phyloP scores from a whole-genome alignment of 2,888 invertebrate species.

The Latrodectus elegans region DNA sequence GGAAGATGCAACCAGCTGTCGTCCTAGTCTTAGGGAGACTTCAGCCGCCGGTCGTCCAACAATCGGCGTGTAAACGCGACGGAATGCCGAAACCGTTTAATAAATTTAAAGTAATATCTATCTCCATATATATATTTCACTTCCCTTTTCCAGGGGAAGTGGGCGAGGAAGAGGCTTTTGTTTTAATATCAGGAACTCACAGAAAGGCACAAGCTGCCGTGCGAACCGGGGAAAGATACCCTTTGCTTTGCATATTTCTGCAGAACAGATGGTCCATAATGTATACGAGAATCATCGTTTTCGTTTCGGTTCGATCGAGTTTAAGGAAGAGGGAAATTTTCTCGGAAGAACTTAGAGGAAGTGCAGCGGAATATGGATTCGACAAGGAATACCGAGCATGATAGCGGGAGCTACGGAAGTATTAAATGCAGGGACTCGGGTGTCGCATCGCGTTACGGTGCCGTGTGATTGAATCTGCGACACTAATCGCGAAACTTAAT shows the following conservation, averaged over 20 bases:
- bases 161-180: slow-evolving; percentile 35
- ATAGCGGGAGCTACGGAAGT: too few relatives aligned
- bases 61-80: slow-evolving; percentile 66
- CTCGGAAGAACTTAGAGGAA: too few relatives aligned
- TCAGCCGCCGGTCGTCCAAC: slow-evolving; percentile 40
- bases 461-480: too few relatives aligned
- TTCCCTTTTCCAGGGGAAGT: slow-evolving; percentile 10
- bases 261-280: slow-evolving; percentile 67
- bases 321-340: too few relatives aligned
- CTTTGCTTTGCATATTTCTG: slow-evolving; percentile 63
- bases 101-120: slow-evolving; percentile 70
- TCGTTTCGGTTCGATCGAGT: slow-evolving; percentile 21
- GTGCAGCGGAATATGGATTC: too few relatives aligned
- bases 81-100: slow-evolving; percentile 64
- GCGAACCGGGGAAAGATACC: slow-evolving; percentile 26
- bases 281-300: slow-evolving; percentile 48
- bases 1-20: slow-evolving; percentile 50
- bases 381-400: too few relatives aligned
- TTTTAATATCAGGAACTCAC: slow-evolving; percentile 54
- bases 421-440: too few relatives aligned
- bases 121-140: slow-evolving; percentile 49
- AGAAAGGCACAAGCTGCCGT: slow-evolving; percentile 51
- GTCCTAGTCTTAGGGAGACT: slow-evolving; percentile 20
- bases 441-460: too few relatives aligned
- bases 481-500: too few relatives aligned